Conservation (phyloP, 2,888 invertebrate species). For the Acleris cristana region DNA sequence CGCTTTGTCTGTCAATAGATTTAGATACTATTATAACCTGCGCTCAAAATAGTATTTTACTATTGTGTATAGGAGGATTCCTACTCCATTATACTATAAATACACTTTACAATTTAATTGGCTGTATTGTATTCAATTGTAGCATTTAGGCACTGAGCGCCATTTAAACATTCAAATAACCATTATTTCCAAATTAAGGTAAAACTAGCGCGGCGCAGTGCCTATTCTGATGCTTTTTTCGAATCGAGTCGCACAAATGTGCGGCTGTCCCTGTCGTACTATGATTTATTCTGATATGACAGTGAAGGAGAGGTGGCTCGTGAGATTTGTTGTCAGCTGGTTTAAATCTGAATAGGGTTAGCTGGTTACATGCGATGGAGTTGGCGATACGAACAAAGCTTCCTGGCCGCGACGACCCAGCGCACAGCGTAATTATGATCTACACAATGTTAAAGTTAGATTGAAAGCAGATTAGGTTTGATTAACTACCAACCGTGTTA, state of each 20-base stretch:
- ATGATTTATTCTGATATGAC: slow-evolving; percentile 10
- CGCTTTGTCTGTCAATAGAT: too few species aligned
- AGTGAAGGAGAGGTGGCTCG: slow-evolving; percentile 27
- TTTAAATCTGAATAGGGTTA: slow-evolving; percentile 47
- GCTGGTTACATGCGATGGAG: slow-evolving; percentile 59
- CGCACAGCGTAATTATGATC: slow-evolving; percentile 76
- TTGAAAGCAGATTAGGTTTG: slow-evolving; percentile 70
- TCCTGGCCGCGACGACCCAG: slow-evolving; percentile 66
- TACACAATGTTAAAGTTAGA: slow-evolving; percentile 65
- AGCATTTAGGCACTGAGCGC: slow-evolving; percentile 6
- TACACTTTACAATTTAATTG: slow-evolving; percentile 14
- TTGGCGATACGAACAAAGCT: slow-evolving; percentile 73
- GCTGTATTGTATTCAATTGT: slow-evolving; percentile 9
- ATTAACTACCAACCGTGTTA: slow-evolving; percentile 62
- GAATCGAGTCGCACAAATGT: slow-evolving; percentile 1
- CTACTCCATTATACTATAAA: not conserved
- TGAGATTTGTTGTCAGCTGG: slow-evolving; percentile 44
- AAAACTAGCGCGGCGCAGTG: slow-evolving; percentile 1
- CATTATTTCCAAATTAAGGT: slow-evolving; percentile 17
- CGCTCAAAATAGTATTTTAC: too few species aligned
- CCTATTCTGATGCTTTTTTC: slow-evolving; percentile 5
- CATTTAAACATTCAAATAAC: slow-evolving; percentile 25
- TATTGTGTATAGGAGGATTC: too few species aligned
- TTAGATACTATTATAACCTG: too few species aligned
- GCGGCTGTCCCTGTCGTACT: slow-evolving; percentile 8